Evolutionary conservation across 2,113 vertebrate genomes (phyloP), one percentile per base, ranked within the genome.

Genomic region (Holacanthus passer): DNA sequence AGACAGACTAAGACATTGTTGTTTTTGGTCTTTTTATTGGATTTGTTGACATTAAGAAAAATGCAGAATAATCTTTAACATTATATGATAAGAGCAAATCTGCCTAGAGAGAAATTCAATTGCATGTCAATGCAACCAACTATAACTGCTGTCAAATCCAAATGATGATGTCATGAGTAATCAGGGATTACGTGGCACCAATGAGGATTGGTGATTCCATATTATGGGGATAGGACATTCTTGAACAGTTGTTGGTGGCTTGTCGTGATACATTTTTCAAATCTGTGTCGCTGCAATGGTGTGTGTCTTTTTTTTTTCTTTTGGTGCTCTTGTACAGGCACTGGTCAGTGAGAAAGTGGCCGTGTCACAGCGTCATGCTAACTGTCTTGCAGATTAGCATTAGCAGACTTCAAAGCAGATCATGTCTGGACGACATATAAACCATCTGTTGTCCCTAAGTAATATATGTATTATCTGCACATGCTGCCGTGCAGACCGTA

Each of bases 81-180:
- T 16, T 53, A 39, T 63, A 52, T 55, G 29, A 35, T 29, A 55
- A 60, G 24, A 62, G 60, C 47, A 50, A 41, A 22, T 63, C 72
- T 62, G 39, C 11, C 56, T 60, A 14, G 13, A 50, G 80, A 62
- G 35, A 35, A 74, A 79, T 68, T 41, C 35, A 64, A 31, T 55
- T 45, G 48, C 53, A 43, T 14, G 11, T 66, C 63, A 74, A 2
- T 68, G 31, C 56, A 27, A 76, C 45, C 63, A 80, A 52, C 43
- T 83, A 50, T 55, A 37, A 43, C 65, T 39, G 31, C 50, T 70
- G 27, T 82, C 27, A 71, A 60, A 79, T 79, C 83, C 81, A 80
- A 85, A 55, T 62, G 68, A 81, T 86, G 85, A 91, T 79, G 81
- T 89, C 85, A 90, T 27, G n/a, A 58, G 70, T 83, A 90, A 86